Evolutionary conservation across 2,888 invertebrate species (phyloP), one percentile per base, ranked within the genome.

Genomic region (Monoplex corrugatus): DNA sequence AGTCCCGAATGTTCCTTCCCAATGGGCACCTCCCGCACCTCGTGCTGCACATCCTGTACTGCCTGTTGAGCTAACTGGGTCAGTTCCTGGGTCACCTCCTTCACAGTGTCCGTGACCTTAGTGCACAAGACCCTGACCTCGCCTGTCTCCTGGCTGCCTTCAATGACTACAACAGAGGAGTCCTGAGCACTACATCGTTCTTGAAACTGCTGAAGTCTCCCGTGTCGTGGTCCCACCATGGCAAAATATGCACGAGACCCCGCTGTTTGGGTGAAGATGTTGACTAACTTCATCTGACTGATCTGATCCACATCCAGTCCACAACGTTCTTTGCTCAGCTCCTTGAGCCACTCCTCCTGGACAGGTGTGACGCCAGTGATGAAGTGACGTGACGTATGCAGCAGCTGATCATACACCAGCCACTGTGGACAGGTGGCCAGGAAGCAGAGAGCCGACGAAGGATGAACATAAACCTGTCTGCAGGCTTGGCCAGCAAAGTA

Each of bases 361-460:
- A 95, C 92, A 0, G 93, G 92, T 10, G 94, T 94, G 35, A 94
- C 89, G 72, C 93, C 93, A 38, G 93, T 92, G 38, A 94, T 92
- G 88, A 93, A 95, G 72, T 94, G 93, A 63, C 89, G 89, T 23
- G 93, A 93, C 6, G 95, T 95, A 78, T 93, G 92, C 8, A 94
- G 87, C 23, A 94, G 90, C 87, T 93, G 92, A 57, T 93, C 92
- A 85, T 92, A 94, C 8, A 95, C 93, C n/a, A 95, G 87, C 94
- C 94, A 94, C 35, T 92, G 91, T 19, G 95, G 95, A 8, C 90
- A 87, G 6, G 87, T 13, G n/a, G 92, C 94, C 13, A 94, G 90
- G 32, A 92, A 75, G n/a, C 87, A 84, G 8, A 95, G 72, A 10
- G 92, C 88, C 19, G 95, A 94, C 0, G 95, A 95, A 2, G 95